These are phyloP conservation scores for Brenthis hecate DNA, from an alignment of 2,888 invertebrate genomes.

Conservation along the genomic window DNA sequence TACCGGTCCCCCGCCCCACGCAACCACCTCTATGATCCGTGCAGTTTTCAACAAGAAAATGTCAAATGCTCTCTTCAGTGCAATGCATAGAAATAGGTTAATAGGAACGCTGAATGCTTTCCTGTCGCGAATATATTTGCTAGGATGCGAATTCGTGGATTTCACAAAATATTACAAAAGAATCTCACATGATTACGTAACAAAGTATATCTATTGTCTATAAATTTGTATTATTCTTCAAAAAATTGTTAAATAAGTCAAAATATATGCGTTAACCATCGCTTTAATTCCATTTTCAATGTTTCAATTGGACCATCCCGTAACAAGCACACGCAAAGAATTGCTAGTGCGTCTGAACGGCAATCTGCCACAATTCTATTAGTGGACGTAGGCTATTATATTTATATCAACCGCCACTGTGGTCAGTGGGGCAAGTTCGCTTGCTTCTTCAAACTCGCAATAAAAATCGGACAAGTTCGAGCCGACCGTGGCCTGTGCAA, in stretches of 20 bases:
- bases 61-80: conserved; percentile 63
- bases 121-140: conserved; percentile 35
- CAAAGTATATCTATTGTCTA: not conserved
- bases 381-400: conserved; percentile 53
- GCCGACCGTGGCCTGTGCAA: conserved; percentile 63
- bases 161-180: conserved; percentile 16
- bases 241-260: too few species aligned
- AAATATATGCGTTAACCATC: not conserved
- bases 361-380: conserved; percentile 36
- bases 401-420: conserved; percentile 68
- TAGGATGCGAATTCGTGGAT: conserved; percentile 16
- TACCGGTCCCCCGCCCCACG: conserved; percentile 63
- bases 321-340: conserved; percentile 12
- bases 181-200: conserved; percentile 9
- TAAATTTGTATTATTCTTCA: too few species aligned
- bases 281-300: not conserved
- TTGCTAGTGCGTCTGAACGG: conserved; percentile 23
- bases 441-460: conserved; percentile 70
- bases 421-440: conserved; percentile 79
- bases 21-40: conserved; percentile 75
- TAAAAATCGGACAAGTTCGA: conserved; percentile 78
- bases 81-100: conserved; percentile 49
- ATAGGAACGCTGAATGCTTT: conserved; percentile 45
- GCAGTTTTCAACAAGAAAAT: conserved; percentile 76
- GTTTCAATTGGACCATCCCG: not conserved